phyloP scores from a whole-genome alignment of 2,113 vertebrate genomes.

The Gambusia affinis region DNA sequence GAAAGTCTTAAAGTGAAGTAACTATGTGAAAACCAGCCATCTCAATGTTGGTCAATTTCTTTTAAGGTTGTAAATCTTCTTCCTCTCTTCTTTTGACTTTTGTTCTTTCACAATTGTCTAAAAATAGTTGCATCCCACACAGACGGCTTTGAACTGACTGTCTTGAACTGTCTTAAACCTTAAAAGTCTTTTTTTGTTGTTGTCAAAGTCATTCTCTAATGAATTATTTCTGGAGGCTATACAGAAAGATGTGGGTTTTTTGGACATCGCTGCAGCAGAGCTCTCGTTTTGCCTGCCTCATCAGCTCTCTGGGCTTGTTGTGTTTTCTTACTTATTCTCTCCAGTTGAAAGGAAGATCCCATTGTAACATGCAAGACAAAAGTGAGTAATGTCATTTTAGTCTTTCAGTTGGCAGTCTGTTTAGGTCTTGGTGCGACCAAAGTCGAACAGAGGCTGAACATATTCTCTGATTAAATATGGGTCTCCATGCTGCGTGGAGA shows the following conservation, averaged over 20 bases:
- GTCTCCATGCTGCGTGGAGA: constrained; percentile 9
- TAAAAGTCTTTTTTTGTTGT: constrained; percentile 13
- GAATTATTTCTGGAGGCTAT: constrained; percentile 3
- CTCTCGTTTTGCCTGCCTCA: background rate
- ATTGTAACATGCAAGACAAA: background rate
- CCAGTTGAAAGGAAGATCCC: constrained; percentile 13
- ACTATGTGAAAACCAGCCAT: background rate
- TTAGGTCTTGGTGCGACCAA: background rate
- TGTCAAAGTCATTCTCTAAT: constrained; percentile 7
- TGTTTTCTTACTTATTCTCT: constrained; percentile 17
- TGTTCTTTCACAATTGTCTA: constrained; percentile 27
- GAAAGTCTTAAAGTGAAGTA: background rate
- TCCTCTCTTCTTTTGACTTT: background rate
- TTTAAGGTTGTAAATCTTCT: background rate
- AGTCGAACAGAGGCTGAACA: constrained; percentile 3
- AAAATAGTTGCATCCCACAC: constrained; percentile 48
- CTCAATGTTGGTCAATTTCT: background rate
- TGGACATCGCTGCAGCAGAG: background rate
- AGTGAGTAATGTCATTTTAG: background rate
- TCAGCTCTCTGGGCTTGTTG: background rate
- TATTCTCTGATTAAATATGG: background rate
- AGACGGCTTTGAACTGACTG: constrained; percentile 26
- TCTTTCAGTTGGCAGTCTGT: background rate
- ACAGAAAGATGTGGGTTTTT: background rate
- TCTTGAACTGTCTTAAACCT: background rate